A percentile compares a stretch with the other conserved stretches of the same genome.
Conservation (phyloP, 1,140 invertebrate genomes). For the Marisa cornuarietis region DNA sequence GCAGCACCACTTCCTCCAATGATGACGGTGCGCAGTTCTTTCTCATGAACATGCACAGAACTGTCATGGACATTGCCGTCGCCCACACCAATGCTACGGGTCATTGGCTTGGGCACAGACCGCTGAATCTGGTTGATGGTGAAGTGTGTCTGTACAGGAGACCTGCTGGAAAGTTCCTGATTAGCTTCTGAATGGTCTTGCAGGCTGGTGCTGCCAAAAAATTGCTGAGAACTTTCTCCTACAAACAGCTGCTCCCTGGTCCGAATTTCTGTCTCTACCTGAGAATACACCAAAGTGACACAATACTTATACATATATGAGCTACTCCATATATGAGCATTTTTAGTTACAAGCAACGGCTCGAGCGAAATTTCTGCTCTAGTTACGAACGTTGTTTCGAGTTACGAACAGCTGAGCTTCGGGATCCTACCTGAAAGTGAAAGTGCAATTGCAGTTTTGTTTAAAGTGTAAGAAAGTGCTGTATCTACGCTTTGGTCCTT, state of each 20-base stretch:
- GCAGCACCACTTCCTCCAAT: constrained; percentile 49
- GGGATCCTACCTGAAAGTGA: too few species aligned
- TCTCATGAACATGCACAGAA: constrained; percentile 63
- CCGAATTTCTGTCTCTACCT: constrained; percentile 36
- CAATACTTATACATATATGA: background rate
- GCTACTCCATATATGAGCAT: background rate
- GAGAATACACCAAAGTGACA: background rate
- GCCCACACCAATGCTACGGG: constrained; percentile 60
- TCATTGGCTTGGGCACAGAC: constrained; percentile 48
- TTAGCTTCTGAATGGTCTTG: background rate
- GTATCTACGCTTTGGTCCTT: too few species aligned
- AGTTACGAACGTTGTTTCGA: too few species aligned
- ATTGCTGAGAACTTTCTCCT: constrained; percentile 10
- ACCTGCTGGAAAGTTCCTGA: background rate
- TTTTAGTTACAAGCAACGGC: too few species aligned
- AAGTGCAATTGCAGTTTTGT: too few species aligned
- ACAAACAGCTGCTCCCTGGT: constrained; percentile 39
- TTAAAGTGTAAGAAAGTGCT: too few species aligned
- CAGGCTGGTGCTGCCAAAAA: background rate
- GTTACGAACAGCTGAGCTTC: too few species aligned
- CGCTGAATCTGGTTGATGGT: constrained; percentile 35
- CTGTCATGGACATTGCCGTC: constrained; percentile 62
- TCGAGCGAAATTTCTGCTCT: too few species aligned
- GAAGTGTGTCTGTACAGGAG: constrained; percentile 16
- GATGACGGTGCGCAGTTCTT: constrained; percentile 63